Conservation (phyloP, 2,888 invertebrate species). For the Spilarctia lutea region DNA sequence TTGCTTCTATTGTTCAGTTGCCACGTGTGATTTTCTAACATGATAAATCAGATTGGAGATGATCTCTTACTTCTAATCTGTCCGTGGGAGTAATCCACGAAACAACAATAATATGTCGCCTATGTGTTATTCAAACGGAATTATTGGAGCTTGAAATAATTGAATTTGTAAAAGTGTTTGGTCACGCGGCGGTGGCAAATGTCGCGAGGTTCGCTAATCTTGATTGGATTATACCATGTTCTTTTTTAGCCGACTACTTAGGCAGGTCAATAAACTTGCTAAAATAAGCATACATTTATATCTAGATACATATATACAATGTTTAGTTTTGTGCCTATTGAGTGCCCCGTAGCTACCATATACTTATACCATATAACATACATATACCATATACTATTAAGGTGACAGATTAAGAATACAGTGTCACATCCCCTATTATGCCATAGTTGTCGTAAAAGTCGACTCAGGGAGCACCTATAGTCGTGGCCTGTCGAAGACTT, state of each 20-base stretch:
- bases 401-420: too few species aligned
- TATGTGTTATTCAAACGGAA: not conserved
- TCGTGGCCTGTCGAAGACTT: too few species aligned
- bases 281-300: not conserved
- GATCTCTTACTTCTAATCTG: not conserved
- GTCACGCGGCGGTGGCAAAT: conserved; percentile 31
- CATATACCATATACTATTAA: too few species aligned
- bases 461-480: too few species aligned
- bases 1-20: not conserved
- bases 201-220: conserved; percentile 1
- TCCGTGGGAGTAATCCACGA: not conserved
- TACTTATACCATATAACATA: too few species aligned
- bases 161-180: conserved; percentile 15
- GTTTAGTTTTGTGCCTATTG: too few species aligned
- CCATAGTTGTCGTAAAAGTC: too few species aligned
- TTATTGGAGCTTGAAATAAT: conserved; percentile 13
- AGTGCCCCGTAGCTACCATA: too few species aligned
- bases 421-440: too few species aligned
- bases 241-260: not conserved
- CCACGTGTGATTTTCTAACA: too few species aligned
- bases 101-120: not conserved
- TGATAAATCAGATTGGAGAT: not conserved
- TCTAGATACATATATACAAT: too few species aligned
- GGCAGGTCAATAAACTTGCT: conserved; percentile 4
- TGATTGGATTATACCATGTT: conserved; percentile 48